Evolutionary conservation across 2,113 vertebrate genomes (phyloP).

Genomic region (Anolis carolinensis): DNA sequence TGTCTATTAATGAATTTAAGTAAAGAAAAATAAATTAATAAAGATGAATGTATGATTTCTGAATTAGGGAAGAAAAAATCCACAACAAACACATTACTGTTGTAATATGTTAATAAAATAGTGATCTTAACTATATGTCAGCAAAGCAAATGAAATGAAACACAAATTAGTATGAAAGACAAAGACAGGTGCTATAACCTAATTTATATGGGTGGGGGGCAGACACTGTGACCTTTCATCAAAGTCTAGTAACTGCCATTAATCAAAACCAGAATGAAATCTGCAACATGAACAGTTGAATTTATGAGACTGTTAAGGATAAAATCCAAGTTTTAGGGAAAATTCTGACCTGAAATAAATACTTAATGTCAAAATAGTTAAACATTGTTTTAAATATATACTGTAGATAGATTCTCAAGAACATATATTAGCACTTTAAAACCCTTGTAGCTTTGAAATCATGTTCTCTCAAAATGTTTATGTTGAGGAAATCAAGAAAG

Average conservation of each 20-base stretch:
- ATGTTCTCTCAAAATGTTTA: not conserved
- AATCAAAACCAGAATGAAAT: slow-evolving; percentile 53
- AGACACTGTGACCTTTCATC: slow-evolving; percentile 47
- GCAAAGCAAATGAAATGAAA: slow-evolving; percentile 49
- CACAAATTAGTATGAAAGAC: slow-evolving; percentile 65
- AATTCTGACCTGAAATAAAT: slow-evolving; percentile 22
- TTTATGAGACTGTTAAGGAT: slow-evolving; percentile 42
- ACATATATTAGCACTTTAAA: not conserved
- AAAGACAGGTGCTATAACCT: slow-evolving; percentile 68
- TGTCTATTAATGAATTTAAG: not conserved
- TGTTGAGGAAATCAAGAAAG: not conserved
- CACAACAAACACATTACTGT: not conserved
- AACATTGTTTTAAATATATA: not conserved
- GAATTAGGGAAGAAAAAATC: slow-evolving; percentile 13
- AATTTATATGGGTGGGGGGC: slow-evolving; percentile 42
- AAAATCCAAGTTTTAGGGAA: slow-evolving; percentile 48
- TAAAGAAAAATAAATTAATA: too few relatives aligned
- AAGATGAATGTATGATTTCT: not conserved
- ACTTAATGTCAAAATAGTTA: not conserved
- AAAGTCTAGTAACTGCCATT: slow-evolving; percentile 53
- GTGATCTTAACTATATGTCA: slow-evolving; percentile 38
- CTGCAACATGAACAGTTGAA: slow-evolving; percentile 19
- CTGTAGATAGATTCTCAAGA: not conserved
- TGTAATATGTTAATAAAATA: slow-evolving; percentile 17
- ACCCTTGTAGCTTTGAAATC: not conserved